phyloP scores from a whole-genome alignment of 2,888 invertebrate species.

The Stenolophus ochropezus region DNA sequence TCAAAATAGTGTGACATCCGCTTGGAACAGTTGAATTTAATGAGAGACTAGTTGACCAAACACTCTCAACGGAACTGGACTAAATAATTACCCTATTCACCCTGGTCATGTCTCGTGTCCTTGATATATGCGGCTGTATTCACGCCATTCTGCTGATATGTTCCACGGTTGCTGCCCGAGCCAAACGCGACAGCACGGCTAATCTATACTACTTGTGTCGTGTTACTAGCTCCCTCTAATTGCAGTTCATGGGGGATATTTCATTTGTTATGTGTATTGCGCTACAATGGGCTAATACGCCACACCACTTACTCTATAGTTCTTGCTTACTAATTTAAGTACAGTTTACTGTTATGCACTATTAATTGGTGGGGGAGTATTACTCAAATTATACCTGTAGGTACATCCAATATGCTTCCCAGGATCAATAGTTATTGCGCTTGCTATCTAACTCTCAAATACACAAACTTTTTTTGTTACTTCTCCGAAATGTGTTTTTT shows the following conservation, averaged over 20 bases:
- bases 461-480: not conserved
- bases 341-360: not conserved
- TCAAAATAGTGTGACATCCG: too few species aligned
- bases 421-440: not conserved
- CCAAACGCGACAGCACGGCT: slow-evolving; percentile 15
- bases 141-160: slow-evolving; percentile 32
- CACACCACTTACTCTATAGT: not conserved
- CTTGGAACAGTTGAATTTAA: too few species aligned
- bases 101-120: slow-evolving; percentile 31
- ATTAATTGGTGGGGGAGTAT: not conserved
- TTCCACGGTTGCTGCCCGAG: not conserved
- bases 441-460: too few species aligned
- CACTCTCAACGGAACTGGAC: too few species aligned
- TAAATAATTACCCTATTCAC: slow-evolving; percentile 34
- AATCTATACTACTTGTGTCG: slow-evolving; percentile 42
- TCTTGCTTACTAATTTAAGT: not conserved
- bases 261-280: slow-evolving; percentile 46
- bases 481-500: not conserved
- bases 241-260: slow-evolving; percentile 45
- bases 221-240: slow-evolving; percentile 15
- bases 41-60: too few species aligned
- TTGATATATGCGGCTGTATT: slow-evolving; percentile 35
- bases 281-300: not conserved
- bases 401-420: not conserved
- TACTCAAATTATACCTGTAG: not conserved